These are phyloP conservation scores for Accipiter virgatus DNA, from an alignment of 2,113 vertebrate species.

Conservation along the genomic window DNA sequence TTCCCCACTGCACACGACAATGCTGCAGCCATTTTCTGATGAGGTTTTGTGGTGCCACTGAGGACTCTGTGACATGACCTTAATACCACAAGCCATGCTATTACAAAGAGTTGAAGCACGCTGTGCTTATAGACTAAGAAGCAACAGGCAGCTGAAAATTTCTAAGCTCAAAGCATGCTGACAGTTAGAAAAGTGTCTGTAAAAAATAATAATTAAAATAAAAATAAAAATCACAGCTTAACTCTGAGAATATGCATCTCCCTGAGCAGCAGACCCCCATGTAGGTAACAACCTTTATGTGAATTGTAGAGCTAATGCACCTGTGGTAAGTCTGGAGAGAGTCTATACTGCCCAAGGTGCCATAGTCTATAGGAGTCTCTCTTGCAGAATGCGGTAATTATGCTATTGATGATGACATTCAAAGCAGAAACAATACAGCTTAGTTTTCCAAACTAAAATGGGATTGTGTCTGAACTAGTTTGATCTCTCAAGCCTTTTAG, in stretches of 20 bases:
- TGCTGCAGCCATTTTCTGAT: neutral
- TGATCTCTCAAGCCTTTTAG: conserved; percentile 10
- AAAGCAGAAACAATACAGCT: neutral
- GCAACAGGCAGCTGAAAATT: neutral
- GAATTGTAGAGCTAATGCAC: neutral
- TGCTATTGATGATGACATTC: neutral
- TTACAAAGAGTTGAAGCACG: neutral
- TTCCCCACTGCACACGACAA: neutral
- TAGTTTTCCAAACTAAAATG: conserved; percentile 14
- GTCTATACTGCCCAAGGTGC: neutral
- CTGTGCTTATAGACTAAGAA: neutral
- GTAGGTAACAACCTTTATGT: neutral
- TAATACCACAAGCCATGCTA: neutral
- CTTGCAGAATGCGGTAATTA: neutral
- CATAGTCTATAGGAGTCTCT: neutral
- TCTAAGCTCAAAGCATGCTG: neutral
- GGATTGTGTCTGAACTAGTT: neutral
- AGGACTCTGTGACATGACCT: neutral
- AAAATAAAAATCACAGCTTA: neutral
- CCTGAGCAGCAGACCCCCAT: neutral
- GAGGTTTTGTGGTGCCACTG: neutral
- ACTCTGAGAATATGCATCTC: neutral
- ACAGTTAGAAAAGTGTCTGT: neutral
- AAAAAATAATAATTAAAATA: neutral
- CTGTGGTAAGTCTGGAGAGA: neutral